A percentile compares a stretch with the other conserved stretches of the same genome.
phyloP scores from a whole-genome alignment of 2,888 invertebrate species.

The Drosophila demipolita region DNA sequence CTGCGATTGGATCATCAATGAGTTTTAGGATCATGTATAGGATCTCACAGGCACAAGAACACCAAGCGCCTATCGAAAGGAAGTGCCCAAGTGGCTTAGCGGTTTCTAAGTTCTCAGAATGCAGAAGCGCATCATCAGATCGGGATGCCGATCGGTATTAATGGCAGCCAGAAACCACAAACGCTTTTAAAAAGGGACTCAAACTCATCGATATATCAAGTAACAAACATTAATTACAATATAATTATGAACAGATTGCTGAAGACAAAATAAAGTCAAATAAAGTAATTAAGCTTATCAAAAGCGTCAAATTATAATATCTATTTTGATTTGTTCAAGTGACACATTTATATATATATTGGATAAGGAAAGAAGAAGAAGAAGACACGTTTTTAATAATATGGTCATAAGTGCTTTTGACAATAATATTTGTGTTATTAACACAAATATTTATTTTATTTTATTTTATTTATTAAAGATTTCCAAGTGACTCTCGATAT shows the following conservation, averaged over 20 bases:
- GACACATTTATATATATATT: background rate
- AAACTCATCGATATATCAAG: background rate
- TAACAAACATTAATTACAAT: background rate
- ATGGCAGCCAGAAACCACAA: constrained; percentile 1
- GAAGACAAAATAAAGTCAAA: background rate
- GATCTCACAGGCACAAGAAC: constrained; percentile 2
- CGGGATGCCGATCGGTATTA: constrained; percentile 28
- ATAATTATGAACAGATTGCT: background rate
- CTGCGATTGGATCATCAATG: constrained; percentile 57
- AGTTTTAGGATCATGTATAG: constrained; percentile 27
- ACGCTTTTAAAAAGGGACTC: constrained; percentile 4
- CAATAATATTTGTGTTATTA: background rate
- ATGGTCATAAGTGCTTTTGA: background rate
- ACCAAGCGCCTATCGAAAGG: constrained; percentile 31
- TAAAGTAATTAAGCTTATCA: background rate
- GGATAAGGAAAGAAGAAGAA: background rate
- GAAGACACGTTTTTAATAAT: background rate
- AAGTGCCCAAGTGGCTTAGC: constrained; percentile 40
- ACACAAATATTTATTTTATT: no score
- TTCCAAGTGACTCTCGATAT: background rate
- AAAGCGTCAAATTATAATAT: background rate
- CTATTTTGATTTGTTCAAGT: background rate
- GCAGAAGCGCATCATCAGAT: constrained; percentile 54
- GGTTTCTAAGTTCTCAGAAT: constrained; percentile 58
- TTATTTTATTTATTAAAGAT: background rate